Conservation (phyloP, 1,140 invertebrate genomes). For the Varroa destructor region DNA sequence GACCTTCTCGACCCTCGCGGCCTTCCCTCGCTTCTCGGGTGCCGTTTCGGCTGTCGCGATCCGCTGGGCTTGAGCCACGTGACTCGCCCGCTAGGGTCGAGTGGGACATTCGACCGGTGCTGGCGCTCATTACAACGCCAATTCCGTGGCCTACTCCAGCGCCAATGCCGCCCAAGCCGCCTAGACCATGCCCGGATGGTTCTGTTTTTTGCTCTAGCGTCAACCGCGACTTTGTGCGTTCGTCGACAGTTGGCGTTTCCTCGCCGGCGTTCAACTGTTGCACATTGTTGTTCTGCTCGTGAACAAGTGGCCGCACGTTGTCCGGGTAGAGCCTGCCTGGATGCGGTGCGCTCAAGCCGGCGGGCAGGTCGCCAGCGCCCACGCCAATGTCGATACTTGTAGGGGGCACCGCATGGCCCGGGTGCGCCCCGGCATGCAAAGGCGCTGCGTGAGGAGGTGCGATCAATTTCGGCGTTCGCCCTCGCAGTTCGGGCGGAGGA, state of each 20-base stretch:
- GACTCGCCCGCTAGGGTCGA: slow-evolving; percentile 10
- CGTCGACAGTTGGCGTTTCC: slow-evolving; percentile 15
- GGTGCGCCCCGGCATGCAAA: too few species aligned
- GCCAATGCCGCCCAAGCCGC: too few species aligned
- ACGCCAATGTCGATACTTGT: slow-evolving; percentile 23
- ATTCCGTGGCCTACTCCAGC: background rate
- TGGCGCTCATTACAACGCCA: slow-evolving; percentile 26
- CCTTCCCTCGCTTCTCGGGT: too few species aligned
- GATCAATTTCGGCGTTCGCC: slow-evolving; percentile 10
- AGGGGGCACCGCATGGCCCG: background rate
- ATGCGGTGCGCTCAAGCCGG: background rate
- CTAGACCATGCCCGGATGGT: slow-evolving; percentile 1
- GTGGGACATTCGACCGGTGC: slow-evolving; percentile 26
- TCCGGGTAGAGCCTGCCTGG: slow-evolving; percentile 14
- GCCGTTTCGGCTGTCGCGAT: slow-evolving; percentile 4
- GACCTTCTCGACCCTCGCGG: too few species aligned
- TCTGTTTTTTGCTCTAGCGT: slow-evolving; percentile 22
- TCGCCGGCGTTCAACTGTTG: slow-evolving; percentile 16
- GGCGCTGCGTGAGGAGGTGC: background rate
- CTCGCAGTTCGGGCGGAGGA: background rate
- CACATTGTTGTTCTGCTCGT: slow-evolving; percentile 20
- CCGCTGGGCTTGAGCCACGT: slow-evolving; percentile 15
- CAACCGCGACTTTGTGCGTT: slow-evolving; percentile 13
- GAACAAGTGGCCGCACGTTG: slow-evolving; percentile 21
- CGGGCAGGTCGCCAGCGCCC: background rate